Evolutionary conservation across 2,888 invertebrate species (phyloP).

Genomic region (Dexiosoma caninum): DNA sequence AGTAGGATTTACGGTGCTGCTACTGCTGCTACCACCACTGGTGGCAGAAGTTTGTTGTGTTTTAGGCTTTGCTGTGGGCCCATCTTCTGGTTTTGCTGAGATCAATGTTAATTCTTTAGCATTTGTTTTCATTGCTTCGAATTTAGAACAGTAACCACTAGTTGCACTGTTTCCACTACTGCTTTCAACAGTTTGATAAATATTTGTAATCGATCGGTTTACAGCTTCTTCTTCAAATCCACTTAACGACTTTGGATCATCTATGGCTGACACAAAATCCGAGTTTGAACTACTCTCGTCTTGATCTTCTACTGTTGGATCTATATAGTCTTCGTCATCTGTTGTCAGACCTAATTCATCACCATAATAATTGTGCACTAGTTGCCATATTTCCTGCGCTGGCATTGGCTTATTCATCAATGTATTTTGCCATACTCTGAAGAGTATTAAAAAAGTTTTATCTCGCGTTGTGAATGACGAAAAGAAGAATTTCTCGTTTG

Average conservation of each 20-base stretch:
- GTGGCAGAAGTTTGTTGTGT: background rate
- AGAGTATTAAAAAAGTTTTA: constrained; percentile 96
- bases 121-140: constrained; percentile 69
- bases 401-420: constrained; percentile 92
- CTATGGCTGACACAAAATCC: constrained; percentile 71
- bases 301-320: constrained; percentile 77
- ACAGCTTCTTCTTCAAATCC: background rate
- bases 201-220: constrained; percentile 52
- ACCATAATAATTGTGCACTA: constrained; percentile 95
- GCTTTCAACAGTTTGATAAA: constrained; percentile 61
- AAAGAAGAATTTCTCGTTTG: constrained; percentile 92
- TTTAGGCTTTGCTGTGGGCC: constrained; percentile 17
- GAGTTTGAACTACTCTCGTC: constrained; percentile 59
- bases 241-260: constrained; percentile 62
- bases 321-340: constrained; percentile 92
- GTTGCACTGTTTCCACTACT: constrained; percentile 63
- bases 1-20: constrained; percentile 28
- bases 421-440: constrained; percentile 97
- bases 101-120: constrained; percentile 73
- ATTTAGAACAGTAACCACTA: constrained; percentile 61
- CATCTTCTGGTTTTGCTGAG: constrained; percentile 71
- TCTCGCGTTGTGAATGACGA: constrained; percentile 96
- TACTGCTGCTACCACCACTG: constrained; percentile 36
- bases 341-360: constrained; percentile 95
- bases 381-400: constrained; percentile 91